Base-by-base conservation (phyloP, 2,888 invertebrate genomes). In the Melangyna quadrimaculata region DNA sequence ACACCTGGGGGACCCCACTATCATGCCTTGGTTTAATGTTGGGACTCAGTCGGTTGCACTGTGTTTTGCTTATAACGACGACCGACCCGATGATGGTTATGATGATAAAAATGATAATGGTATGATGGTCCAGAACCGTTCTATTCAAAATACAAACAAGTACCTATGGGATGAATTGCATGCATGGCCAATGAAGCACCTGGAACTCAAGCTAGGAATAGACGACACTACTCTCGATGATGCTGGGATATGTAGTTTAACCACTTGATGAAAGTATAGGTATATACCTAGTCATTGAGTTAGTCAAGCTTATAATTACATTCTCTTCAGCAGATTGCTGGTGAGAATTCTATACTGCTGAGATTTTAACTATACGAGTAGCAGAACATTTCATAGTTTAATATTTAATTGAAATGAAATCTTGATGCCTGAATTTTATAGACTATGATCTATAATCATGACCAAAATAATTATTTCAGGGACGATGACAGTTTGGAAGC, bases 241-340 rank as follows among this genome's bases (percentile, higher is more conserved):
- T 48, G 10, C 17, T 3, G 17, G 14, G 35, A 59, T 59, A 37
- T n/a, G 7, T 32, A 51, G 24, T n/a, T 3, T 14, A 63, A 35
- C 48, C 22, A 22, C 53, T 65, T 24, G 45, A 24, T 57, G 40
- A 22, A 29, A 37, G 45, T 4, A n/a, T 14, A 1, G 14, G 1
- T 14, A 37, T 6, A 37, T 37, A 65, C n/a, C 48, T 43, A 57
- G 63, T 57, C 53, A 35, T 48, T 65, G 73, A 63, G 73, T 70
- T 70, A 69, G 82, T 40, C 69, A 70, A 74, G 74, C 70, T 74
- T 70, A 65, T 83, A 78, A 83, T 83, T 83, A 78, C 70, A 74
- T n/a, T 74, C 69, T 83, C 55, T 40, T 43, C 27, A 27, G 69
- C 40, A 73, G 78, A 78, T 83, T 74, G 72, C 57, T 17, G 8